These are phyloP conservation scores for Zoanthus solanderi DNA, from an alignment of 92 coral and sea anemone species.

Conservation along the genomic window DNA sequence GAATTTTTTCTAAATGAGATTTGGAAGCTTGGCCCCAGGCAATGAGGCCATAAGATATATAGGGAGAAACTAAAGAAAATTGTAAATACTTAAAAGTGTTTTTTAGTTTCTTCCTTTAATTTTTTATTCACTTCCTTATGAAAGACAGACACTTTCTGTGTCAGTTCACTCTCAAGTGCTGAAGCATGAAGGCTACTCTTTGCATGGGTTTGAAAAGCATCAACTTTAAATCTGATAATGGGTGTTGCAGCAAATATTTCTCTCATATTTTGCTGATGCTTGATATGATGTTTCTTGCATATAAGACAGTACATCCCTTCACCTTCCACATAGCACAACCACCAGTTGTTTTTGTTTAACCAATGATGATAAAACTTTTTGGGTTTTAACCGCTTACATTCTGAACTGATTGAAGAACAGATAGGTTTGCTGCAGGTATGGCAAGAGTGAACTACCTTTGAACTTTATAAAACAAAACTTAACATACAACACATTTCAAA, in stretches of 20 bases:
- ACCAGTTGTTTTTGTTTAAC: conserved; percentile 59
- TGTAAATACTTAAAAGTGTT: no score
- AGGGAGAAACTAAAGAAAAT: no score
- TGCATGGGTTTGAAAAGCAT: conserved; percentile 41
- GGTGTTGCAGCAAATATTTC: conserved; percentile 58
- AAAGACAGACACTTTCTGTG: conserved; percentile 52
- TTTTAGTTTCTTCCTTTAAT: conserved; percentile 29
- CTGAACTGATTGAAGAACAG: no score
- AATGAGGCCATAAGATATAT: no score
- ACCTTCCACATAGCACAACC: conserved; percentile 61
- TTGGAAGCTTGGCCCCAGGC: no score
- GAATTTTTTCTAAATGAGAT: no score
- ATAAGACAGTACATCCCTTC: conserved; percentile 63
- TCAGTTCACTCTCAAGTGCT: conserved; percentile 22
- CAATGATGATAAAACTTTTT: conserved; percentile 56
- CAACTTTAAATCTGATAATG: conserved; percentile 30
- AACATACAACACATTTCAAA: no score
- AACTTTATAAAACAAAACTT: no score
- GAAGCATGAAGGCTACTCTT: background rate
- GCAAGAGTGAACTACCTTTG: no score
- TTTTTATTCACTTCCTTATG: conserved; percentile 45
- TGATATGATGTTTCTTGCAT: conserved; percentile 58
- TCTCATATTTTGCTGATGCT: conserved; percentile 43
- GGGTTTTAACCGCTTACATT: no score
- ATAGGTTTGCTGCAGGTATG: no score